Evolutionary conservation across 2,797 vertebrate genomes (phyloP), one percentile per base, ranked within the genome.

Genomic region (Labeo calbasu): DNA sequence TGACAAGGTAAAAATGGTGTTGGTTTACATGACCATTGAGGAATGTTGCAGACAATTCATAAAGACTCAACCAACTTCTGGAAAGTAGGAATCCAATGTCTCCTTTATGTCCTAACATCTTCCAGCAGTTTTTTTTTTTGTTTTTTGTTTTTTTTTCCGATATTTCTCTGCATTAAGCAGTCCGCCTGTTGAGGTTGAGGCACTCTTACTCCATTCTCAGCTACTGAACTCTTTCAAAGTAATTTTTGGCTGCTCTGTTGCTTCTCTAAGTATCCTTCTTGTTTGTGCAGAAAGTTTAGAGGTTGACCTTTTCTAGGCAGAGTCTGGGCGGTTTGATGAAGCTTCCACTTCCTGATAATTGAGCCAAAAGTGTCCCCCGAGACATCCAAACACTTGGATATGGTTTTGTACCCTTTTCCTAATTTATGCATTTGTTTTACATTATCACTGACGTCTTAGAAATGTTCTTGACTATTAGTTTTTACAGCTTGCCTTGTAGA

Each of bases 281-380:
- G 48, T 76, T 83, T 76, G 59, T 50, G 59, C 70, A 55, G 71
- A 25, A 28, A 21, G 53, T 59, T 53, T 81, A 72, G 40, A 28
- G 68, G 25, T 4, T 82, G 69, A 82, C 57, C 57, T 82, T 82
- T 81, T 72, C 69, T 72, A 72, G 55, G 23, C 68, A 61, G 68
- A 32, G 43, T 71, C 69, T 81, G 25, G 57, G 19, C 0, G 1
- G 59, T 82, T 14, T 76, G 48, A 66, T 65, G 48, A 76, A 83
- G 15, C 81, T 36, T 66, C 46, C 48, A 40, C 63, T 76, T 82
- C 28, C 59, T 66, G 32, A 55, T 83, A 83, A 83, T 28, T 76
- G 32, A 82, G 72, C 32, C 71, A 82, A 36, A 48, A 51, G 43
- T 12, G 25, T 21, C 69, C 57, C 21, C 25, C 6, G 43, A 61